A percentile compares a stretch with the other conserved stretches of the same genome.
Evolutionary conservation across 1,140 invertebrate genomes (phyloP).

Genomic region (Steinernema feltiae): DNA sequence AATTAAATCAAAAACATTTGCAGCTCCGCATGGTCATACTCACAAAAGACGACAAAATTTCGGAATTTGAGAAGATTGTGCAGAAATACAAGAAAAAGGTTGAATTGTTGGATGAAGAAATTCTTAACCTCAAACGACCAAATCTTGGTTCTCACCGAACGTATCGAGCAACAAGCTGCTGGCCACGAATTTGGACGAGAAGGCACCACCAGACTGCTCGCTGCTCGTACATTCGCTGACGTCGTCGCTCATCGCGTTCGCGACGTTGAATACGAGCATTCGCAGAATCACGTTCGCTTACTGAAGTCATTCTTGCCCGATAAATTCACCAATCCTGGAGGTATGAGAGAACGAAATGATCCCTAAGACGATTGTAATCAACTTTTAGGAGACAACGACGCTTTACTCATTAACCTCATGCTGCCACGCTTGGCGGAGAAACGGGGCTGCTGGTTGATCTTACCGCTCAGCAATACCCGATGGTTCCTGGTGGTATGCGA

Average conservation of each 20-base stretch:
- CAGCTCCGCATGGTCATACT: constrained; percentile 63
- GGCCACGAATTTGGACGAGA: not conserved
- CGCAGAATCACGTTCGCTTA: constrained; percentile 77
- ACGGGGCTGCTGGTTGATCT: constrained; percentile 82
- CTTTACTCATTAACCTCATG: constrained; percentile 76
- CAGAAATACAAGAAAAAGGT: constrained; percentile 89
- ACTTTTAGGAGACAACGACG: constrained; percentile 79
- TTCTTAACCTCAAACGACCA: constrained; percentile 54
- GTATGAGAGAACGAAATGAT: constrained; percentile 59
- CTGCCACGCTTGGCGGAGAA: constrained; percentile 84
- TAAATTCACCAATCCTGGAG: constrained; percentile 79
- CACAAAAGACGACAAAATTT: constrained; percentile 78
- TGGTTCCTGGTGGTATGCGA: constrained; percentile 65
- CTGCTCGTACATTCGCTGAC: constrained; percentile 26
- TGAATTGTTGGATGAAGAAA: constrained; percentile 67
- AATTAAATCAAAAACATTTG: constrained; percentile 33
- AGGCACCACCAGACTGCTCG: not conserved
- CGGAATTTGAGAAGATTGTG: constrained; percentile 85
- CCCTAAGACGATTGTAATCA: not conserved
- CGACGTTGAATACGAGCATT: constrained; percentile 79
- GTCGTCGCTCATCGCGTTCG: constrained; percentile 67
- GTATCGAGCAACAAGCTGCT: not conserved
- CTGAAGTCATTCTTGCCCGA: constrained; percentile 86
- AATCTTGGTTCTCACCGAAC: constrained; percentile 22
- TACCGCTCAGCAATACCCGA: constrained; percentile 70